Conservation (phyloP, 2,113 vertebrate genomes). For the Apodemus sylvaticus region DNA sequence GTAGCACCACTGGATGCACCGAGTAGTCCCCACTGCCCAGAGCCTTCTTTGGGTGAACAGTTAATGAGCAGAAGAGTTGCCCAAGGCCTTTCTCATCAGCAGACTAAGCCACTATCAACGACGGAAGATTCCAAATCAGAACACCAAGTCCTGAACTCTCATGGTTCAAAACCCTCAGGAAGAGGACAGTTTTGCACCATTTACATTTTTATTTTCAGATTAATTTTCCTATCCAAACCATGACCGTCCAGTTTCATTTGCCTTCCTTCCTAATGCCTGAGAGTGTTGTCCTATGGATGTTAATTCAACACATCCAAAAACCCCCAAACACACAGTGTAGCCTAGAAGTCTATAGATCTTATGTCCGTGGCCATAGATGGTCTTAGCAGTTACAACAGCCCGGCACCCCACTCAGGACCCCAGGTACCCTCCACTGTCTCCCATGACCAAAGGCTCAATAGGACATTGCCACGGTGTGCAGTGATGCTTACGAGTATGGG, state of each 20-base stretch:
- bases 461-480: neutral
- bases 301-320: neutral
- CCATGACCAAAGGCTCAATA: neutral
- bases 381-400: neutral
- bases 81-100: neutral
- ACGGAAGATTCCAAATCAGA: neutral
- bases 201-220: constrained; percentile 35
- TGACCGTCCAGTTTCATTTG: neutral
- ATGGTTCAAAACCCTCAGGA: constrained; percentile 10
- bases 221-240: neutral
- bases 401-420: neutral
- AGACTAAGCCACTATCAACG: neutral
- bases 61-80: neutral
- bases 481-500: no score
- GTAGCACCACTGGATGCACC: neutral
- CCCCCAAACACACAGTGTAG: neutral
- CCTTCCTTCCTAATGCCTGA: neutral
- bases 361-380: neutral
- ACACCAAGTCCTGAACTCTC: neutral
- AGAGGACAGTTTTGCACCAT: neutral
- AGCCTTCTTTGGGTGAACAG: neutral
- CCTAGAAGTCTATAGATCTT: neutral
- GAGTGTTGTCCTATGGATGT: neutral
- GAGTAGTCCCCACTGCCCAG: neutral
- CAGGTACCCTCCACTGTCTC: neutral